Percentiles rank a stretch among this genome's conserved stretches.
These are phyloP conservation scores for Hiodon alosoides DNA, from an alignment of 2,113 vertebrate genomes.

Conservation along the genomic window DNA sequence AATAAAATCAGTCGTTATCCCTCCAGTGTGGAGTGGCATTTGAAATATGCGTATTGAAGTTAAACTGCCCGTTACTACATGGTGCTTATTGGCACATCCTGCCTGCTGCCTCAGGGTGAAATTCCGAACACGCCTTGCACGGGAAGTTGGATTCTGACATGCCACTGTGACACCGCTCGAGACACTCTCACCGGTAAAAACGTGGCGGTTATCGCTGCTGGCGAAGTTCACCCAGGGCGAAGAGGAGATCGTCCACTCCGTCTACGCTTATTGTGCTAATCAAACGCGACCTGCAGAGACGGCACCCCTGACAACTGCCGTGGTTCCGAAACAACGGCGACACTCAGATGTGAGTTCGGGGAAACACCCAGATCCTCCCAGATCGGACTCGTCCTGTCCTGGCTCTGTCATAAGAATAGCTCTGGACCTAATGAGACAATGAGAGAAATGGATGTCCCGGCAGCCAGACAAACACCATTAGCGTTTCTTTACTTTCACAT, in stretches of 20 bases:
- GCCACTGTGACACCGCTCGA: not conserved
- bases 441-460: no score
- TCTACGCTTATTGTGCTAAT: no score
- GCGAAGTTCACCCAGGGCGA: no score
- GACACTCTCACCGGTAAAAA: not conserved
- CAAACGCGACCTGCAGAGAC: not conserved
- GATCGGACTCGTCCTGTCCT: not conserved
- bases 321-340: not conserved
- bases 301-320: not conserved
- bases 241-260: no score
- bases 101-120: not conserved
- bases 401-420: not conserved
- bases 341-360: no score
- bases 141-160: not conserved
- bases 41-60: not conserved
- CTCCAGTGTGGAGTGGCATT: not conserved
- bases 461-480: no score
- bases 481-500: no score
- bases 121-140: not conserved
- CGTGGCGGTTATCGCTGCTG: not conserved
- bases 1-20: slow-evolving; percentile 3
- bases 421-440: not conserved
- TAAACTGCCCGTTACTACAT: not conserved
- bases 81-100: not conserved
- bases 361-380: not conserved